These are phyloP conservation scores for Flexamia atlantica DNA, from an alignment of 2,888 invertebrate species.

Conservation along the genomic window DNA sequence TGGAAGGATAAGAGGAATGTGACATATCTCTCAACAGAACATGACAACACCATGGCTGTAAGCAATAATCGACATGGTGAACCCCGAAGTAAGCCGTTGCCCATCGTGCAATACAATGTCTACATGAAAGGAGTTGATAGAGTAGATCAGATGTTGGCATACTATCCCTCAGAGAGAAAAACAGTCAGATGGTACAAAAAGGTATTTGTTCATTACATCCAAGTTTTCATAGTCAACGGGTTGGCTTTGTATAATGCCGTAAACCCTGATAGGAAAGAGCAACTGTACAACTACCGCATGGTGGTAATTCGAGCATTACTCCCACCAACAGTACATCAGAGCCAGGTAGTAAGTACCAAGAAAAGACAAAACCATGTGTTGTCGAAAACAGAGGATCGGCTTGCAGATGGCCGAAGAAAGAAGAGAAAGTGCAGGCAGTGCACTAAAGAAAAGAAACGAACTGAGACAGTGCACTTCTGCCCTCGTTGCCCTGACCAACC, in stretches of 20 bases:
- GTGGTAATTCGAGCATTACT: constrained; percentile 32
- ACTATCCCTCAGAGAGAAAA: constrained; percentile 53
- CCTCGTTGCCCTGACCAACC: constrained; percentile 37
- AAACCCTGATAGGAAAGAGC: neutral
- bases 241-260: constrained; percentile 9
- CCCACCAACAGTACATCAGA: neutral
- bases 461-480: constrained; percentile 43
- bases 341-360: constrained; percentile 32
- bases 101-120: constrained; percentile 27
- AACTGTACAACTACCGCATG: constrained; percentile 19
- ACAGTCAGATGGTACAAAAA: constrained; percentile 62
- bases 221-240: constrained; percentile 9
- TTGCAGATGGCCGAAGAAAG: constrained; percentile 46
- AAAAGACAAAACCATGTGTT: constrained; percentile 36
- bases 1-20: constrained; percentile 28
- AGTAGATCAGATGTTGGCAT: constrained; percentile 59
- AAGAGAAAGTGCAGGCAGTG: constrained; percentile 43
- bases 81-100: constrained; percentile 32
- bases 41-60: constrained; percentile 41
- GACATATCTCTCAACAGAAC: constrained; percentile 6
- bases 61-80: constrained; percentile 20
- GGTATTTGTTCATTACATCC: constrained; percentile 15
- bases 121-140: constrained; percentile 60
- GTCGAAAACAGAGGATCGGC: constrained; percentile 33
- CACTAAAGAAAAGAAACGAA: constrained; percentile 17